Evolutionary conservation across 2,888 invertebrate genomes (phyloP).

Genomic region (Aricia artaxerxes): DNA sequence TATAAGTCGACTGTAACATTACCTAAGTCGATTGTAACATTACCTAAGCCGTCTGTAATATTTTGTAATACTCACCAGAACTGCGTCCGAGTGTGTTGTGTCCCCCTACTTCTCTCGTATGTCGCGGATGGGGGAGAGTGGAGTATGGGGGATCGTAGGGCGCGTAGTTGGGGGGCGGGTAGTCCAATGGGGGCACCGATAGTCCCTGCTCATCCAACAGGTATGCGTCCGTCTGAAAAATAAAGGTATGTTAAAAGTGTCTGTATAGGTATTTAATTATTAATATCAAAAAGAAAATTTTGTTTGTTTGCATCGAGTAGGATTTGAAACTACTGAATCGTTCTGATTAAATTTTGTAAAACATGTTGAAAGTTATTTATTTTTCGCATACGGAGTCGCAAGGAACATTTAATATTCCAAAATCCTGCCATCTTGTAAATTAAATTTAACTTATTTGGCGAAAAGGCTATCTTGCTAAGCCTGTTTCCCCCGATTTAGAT

Average conservation of each 20-base stretch:
- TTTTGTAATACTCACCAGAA: constrained; percentile 62
- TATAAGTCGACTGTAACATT: neutral
- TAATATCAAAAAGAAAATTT: too few species aligned
- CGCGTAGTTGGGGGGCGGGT: constrained; percentile 81
- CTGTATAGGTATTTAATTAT: too few species aligned
- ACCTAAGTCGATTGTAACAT: neutral
- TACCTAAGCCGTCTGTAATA: neutral
- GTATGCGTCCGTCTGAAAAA: constrained; percentile 77
- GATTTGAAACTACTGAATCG: too few species aligned
- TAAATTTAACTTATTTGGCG: too few species aligned
- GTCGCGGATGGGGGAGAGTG: constrained; percentile 79
- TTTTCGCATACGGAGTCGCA: too few species aligned
- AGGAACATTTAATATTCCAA: too few species aligned
- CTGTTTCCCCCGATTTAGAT: too few species aligned
- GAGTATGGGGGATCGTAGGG: constrained; percentile 74
- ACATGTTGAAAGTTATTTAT: too few species aligned
- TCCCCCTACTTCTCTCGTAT: constrained; percentile 77
- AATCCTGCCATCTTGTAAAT: too few species aligned
- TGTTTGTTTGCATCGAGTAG: too few species aligned
- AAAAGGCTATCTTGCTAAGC: too few species aligned
- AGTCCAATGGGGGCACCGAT: constrained; percentile 83
- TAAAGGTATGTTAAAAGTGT: neutral
- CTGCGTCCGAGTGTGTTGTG: constrained; percentile 78
- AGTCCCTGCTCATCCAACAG: constrained; percentile 74
- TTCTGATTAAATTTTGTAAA: too few species aligned